Conservation (phyloP, 2,113 vertebrate species). For the Oreochromis niloticus region DNA sequence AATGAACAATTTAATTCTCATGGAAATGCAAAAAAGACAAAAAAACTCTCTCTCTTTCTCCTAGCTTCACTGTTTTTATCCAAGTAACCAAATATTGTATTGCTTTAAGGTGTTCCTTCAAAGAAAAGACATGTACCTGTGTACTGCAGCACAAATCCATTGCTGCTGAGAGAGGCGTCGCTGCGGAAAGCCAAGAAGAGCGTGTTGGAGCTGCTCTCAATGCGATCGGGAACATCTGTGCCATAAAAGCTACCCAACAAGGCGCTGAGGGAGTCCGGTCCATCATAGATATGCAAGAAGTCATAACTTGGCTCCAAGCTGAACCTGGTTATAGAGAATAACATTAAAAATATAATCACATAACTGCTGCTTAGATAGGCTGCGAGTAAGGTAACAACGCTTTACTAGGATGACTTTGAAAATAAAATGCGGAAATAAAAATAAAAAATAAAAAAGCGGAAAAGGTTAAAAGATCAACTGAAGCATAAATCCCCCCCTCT, state of each 20-base stretch:
- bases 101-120: neutral
- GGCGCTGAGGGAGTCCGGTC: slow-evolving; percentile 88
- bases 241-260: slow-evolving; percentile 94
- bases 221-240: slow-evolving; percentile 84
- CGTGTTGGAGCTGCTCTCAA: slow-evolving; percentile 94
- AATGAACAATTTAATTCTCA: neutral
- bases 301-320: slow-evolving; percentile 96
- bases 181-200: slow-evolving; percentile 97
- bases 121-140: slow-evolving; percentile 74
- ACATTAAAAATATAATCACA: neutral
- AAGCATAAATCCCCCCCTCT: neutral
- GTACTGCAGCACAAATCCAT: slow-evolving; percentile 92
- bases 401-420: neutral
- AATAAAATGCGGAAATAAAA: neutral
- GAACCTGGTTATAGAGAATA: slow-evolving; percentile 74
- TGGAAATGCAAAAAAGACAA: neutral
- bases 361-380: neutral
- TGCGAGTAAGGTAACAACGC: neutral
- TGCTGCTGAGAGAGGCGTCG: slow-evolving; percentile 91
- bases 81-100: neutral
- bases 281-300: slow-evolving; percentile 95
- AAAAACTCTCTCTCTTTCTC: neutral
- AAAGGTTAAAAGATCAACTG: neutral
- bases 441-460: neutral
- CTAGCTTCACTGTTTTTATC: neutral